Base-by-base conservation (phyloP, 30 jellyfish, hydroid and myxozoan species). In the Morbakka virulenta region DNA sequence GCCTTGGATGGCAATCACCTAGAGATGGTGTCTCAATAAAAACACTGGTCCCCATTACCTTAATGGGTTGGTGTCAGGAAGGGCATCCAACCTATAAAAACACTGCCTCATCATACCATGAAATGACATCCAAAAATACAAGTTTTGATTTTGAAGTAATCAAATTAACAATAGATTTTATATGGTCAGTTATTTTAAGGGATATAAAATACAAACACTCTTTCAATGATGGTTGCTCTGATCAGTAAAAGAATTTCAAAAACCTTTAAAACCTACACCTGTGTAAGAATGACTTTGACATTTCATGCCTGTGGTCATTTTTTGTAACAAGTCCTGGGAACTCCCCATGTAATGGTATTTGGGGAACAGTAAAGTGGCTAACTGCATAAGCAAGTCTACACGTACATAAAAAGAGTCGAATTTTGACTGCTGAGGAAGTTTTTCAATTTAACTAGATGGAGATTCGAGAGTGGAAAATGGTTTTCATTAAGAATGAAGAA, bases 361-460 rank as follows among this genome's bases (percentile, higher is more conserved):
- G 89, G 61, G 77, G 89, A 63, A 52, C 62, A 35, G 1, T 31
- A 22, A 51, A 80, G 34, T 1, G 89, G 3, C 35, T 69, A 28
- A 64, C 91, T 13, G 79, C 91, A 70, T 57, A 69, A 69, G 94
- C 88, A 50, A 81, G 94, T 74, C 84, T 81, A n/a, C 94, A 81
- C 48, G 21, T 88, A 70, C n/a, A n/a, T n/a, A n/a, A n/a, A n/a
- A n/a, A n/a, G n/a, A n/a, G 35, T 31, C 94, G 72, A 33, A 81
- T 72, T 47, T 36, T 81, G 29, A 68, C 84, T 14, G 80, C 94
- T 20, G 32, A 35, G 32, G 79, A 50, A 2, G 17, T 80, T 14
- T 80, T n/a, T 30, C 25, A 34, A 53, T 69, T 34, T 67, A 27
- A 80, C 88, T 29, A 66, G 28, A 67, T 67, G 28, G 52, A 80